Base-by-base conservation (phyloP, 2,797 vertebrate species). In the Sternotherus odoratus region DNA sequence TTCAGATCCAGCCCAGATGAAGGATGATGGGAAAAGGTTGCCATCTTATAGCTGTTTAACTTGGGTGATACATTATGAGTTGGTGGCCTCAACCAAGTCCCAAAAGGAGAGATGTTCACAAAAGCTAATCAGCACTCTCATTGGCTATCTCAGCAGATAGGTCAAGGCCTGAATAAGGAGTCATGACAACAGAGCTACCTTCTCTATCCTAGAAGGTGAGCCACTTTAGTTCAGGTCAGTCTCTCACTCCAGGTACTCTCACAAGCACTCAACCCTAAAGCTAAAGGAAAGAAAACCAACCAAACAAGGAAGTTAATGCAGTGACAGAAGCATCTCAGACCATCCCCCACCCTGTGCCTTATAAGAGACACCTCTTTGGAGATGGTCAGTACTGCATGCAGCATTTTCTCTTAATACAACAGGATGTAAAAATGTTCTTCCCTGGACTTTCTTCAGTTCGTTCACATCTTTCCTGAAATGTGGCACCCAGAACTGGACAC, bases 101-200 rank as follows among this genome's bases (percentile, higher is more conserved):
- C 46, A 78, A 63, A 85, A 88, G 66, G 13, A 78, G 72, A 84
- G 89, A 60, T 53, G 36, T 16, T 43, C 89, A 92, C 77, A 28
- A 89, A 95, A 95, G 51, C 49, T 80, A 92, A 89, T 54, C 74
- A 39, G 12, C 19, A 60, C 8, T 87, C 93, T 33, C 4, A 4
- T 83, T 83, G 87, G 53, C 26, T 53, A 66, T 24, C 60, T 85
- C 8, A 89, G 6, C 26, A 93, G 23, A 5, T 3, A n/a, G 54
- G 66, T 77, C 90, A 79, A 84, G 75, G 26, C 69, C 85, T 92
- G 83, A 0, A 0, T 79, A 56, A 54, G 66, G 43, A 88, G 75
- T n/a, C 6, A 2, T 0, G 0, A 54, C 82, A 72, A 89, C 79
- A 77, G 56, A 75, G 74, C 19, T 5, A 9, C 17, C 75, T 91